These are phyloP conservation scores for Trachelus troglodyta DNA, from an alignment of 2,888 invertebrate genomes.

Conservation along the genomic window DNA sequence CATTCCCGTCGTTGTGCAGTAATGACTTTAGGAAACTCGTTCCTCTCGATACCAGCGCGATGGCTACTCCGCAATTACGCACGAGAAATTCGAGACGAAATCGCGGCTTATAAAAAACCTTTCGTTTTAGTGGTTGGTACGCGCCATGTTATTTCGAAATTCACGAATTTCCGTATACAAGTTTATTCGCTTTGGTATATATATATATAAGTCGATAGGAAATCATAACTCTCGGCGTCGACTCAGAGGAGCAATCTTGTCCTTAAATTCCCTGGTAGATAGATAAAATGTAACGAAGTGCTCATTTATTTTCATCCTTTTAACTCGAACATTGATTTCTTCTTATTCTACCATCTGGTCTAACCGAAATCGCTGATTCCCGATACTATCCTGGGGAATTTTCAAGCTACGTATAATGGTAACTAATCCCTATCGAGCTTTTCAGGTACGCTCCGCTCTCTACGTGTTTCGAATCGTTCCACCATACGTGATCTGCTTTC, in stretches of 20 bases:
- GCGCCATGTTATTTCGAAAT: background rate
- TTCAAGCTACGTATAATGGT: background rate
- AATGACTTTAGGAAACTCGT: conserved; percentile 46
- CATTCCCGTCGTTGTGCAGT: conserved; percentile 39
- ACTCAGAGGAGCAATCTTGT: background rate
- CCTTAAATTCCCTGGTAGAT: background rate
- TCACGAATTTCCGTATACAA: background rate
- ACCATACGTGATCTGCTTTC: background rate
- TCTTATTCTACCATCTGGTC: background rate
- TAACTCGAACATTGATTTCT: background rate
- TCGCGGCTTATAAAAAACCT: background rate
- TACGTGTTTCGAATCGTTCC: conserved; percentile 7
- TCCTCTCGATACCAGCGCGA: conserved; percentile 19
- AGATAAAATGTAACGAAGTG: background rate
- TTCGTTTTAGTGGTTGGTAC: background rate
- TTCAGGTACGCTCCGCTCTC: background rate
- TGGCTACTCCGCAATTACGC: background rate
- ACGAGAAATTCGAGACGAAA: background rate
- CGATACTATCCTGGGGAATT: background rate
- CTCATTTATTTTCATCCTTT: background rate
- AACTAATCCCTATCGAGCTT: conserved; percentile 3
- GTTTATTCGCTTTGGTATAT: background rate
- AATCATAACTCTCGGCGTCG: background rate
- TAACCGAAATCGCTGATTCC: background rate
- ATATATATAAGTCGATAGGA: background rate